Evolutionary conservation across 2,888 invertebrate genomes (phyloP).

Genomic region (Ariolimax columbianus): DNA sequence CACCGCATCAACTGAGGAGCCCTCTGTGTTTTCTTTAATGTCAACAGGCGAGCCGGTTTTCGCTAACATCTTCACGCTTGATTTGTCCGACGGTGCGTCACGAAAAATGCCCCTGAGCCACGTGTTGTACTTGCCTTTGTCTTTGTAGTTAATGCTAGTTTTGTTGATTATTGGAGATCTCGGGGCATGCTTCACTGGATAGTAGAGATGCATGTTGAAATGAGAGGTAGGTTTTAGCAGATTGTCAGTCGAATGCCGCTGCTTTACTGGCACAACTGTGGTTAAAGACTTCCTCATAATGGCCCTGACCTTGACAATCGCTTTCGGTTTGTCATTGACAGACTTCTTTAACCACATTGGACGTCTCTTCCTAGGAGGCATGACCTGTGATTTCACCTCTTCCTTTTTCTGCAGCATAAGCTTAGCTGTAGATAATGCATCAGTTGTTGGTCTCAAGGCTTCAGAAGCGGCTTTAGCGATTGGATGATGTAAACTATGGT

Average conservation of each 20-base stretch:
- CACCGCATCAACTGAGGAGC: slow-evolving; percentile 37
- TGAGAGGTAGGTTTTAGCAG: background rate
- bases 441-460: too few relatives aligned
- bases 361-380: slow-evolving; percentile 18
- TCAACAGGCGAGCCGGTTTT: slow-evolving; percentile 40
- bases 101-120: slow-evolving; percentile 24
- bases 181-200: slow-evolving; percentile 4
- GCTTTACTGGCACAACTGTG: background rate
- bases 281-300: background rate
- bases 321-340: background rate
- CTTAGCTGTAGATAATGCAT: background rate
- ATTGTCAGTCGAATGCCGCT: slow-evolving; percentile 10
- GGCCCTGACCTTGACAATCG: background rate
- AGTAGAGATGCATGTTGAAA: slow-evolving; percentile 21
- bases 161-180: slow-evolving; percentile 19
- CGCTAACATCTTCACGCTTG: slow-evolving; percentile 10
- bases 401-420: background rate
- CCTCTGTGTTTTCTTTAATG: slow-evolving; percentile 46
- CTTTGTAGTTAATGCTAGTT: background rate
- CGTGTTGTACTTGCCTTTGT: background rate
- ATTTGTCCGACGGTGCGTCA: slow-evolving; percentile 22
- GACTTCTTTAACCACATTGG: slow-evolving; percentile 42
- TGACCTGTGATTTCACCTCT: background rate
- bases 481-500: background rate
- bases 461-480: background rate